Conservation (phyloP, 2,113 vertebrate species). For the Scophthalmus maximus region DNA sequence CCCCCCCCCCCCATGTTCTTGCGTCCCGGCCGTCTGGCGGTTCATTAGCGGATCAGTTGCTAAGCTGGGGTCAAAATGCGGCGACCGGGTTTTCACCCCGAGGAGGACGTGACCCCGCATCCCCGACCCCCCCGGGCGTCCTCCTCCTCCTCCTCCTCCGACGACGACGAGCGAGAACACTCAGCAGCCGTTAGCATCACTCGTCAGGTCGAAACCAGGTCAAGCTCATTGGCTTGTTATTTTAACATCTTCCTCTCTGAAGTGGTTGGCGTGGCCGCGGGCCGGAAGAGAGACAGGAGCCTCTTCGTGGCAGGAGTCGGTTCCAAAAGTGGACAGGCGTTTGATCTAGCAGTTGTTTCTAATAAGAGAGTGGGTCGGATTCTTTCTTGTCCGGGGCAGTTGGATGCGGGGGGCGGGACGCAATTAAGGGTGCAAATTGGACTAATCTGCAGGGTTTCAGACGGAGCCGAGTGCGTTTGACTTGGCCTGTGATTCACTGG, state of each 20-base stretch:
- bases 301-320: not conserved
- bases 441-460: not conserved
- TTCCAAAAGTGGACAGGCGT: not conserved
- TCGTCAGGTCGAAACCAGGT: conserved; percentile 50
- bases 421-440: not conserved
- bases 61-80: conserved; percentile 30
- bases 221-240: conserved; percentile 49
- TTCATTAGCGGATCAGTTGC: conserved; percentile 2
- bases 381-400: not conserved
- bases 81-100: conserved; percentile 16
- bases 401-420: not conserved
- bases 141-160: too few species aligned
- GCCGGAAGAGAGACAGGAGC: not conserved
- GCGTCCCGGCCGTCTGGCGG: not conserved
- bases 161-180: conserved; percentile 37
- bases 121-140: conserved; percentile 49
- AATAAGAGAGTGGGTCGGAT: too few species aligned
- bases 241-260: conserved; percentile 28
- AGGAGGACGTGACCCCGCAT: conserved; percentile 42
- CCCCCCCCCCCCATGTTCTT: too few species aligned
- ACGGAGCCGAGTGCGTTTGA: not conserved
- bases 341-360: conserved; percentile 10
- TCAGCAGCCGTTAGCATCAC: conserved; percentile 64
- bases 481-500: not conserved
- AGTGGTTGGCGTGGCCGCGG: not conserved